phyloP scores from a whole-genome alignment of 2,888 invertebrate genomes.

The Ophioninae sp. region DNA sequence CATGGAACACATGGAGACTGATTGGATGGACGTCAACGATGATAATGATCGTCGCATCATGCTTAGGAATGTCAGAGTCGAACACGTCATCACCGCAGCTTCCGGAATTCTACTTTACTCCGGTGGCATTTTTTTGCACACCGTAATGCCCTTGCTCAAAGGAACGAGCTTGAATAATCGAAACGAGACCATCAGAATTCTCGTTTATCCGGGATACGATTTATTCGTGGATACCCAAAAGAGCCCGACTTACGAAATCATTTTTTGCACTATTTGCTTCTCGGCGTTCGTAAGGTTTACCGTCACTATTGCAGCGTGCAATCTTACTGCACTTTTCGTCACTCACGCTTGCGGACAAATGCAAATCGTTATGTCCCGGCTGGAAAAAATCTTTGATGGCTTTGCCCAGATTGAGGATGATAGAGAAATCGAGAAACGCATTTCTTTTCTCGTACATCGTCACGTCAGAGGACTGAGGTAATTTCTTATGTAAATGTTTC shows the following conservation, averaged over 20 bases:
- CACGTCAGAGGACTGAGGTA: slow-evolving; percentile 68
- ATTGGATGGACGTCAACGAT: slow-evolving; percentile 63
- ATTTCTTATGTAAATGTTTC: slow-evolving; percentile 22
- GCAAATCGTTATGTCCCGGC: slow-evolving; percentile 49
- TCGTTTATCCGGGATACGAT: slow-evolving; percentile 59
- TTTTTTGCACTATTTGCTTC: slow-evolving; percentile 64
- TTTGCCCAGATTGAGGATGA: slow-evolving; percentile 1
- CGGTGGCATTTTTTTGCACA: slow-evolving; percentile 65
- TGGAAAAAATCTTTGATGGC: slow-evolving; percentile 47
- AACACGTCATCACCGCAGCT: slow-evolving; percentile 49
- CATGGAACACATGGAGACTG: slow-evolving; percentile 60
- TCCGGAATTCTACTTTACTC: slow-evolving; percentile 68
- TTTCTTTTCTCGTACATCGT: slow-evolving; percentile 54
- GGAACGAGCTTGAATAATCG: slow-evolving; percentile 46
- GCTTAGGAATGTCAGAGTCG: slow-evolving; percentile 48
- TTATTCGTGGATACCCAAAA: slow-evolving; percentile 58
- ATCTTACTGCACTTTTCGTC: slow-evolving; percentile 60
- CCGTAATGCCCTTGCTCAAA: slow-evolving; percentile 63
- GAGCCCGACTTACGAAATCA: slow-evolving; percentile 67
- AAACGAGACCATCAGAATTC: slow-evolving; percentile 60
- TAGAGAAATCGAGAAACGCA: slow-evolving; percentile 46
- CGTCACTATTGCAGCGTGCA: slow-evolving; percentile 40
- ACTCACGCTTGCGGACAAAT: slow-evolving; percentile 63
- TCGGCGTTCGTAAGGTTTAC: slow-evolving; percentile 52
- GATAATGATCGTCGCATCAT: slow-evolving; percentile 60